Evolutionary conservation across 1,140 invertebrate species (phyloP), one percentile per base, ranked within the genome.

Genomic region (Stegodyphus mimosarum): DNA sequence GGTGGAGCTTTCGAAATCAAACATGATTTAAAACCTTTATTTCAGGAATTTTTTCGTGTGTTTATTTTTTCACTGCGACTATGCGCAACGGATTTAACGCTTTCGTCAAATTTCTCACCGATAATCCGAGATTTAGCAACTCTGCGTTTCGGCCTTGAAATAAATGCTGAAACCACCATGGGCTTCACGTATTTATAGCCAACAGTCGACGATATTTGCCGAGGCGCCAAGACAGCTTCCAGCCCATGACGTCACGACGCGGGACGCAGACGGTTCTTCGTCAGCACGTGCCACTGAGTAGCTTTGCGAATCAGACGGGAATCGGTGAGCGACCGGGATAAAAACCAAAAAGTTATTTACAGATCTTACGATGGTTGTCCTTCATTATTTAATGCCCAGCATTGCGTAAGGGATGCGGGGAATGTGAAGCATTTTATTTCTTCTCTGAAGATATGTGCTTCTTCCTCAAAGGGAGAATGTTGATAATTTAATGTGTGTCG

Each of bases 271-370:
- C 70, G 70, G 33, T 72, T 52, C 70, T 51, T 15, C 70, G 70
- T 60, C 52, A 75, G 18, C 53, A 75, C 73, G 73, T 75, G 73
- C 33, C 73, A 18, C 73, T 75, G 73, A 75, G 52, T 75, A 60
- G 73, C 73, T 49, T 15, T 9, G 17, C 53, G 55, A 72, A 72
- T 72, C 73, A 63, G 73, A 75, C 73, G 73, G 33, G 52, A 18
- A 48, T 52, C 13, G 55, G 50, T 72, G 70, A 17, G 33, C n/a
- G 67, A 48, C 3, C 11, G 6, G 9, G 48, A 49, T 33, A 69
- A 71, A 71, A 9, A n/a, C n/a, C n/a, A 6, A 51, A n/a, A 51
- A 72, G 49, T 72, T 72, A 72, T 72, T 72, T 72, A 51, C 70
- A 50, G 49, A 72, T 72, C 70, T 17, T 72, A 10, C 7, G 49